Evolutionary conservation across 2,888 invertebrate genomes (phyloP).

Genomic region (Elysia crispata): DNA sequence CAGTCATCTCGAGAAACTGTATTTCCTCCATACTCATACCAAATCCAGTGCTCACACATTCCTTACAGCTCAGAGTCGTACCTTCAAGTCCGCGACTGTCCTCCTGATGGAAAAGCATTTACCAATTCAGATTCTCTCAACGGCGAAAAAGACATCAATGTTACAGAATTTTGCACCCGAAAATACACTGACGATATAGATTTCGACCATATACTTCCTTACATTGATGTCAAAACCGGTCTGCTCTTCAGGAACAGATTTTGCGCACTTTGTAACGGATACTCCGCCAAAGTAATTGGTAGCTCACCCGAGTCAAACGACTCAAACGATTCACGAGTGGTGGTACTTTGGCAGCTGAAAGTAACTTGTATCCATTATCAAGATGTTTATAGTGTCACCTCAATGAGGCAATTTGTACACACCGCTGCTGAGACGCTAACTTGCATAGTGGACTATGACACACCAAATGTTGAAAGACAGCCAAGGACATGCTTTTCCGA

Average conservation of each 20-base stretch:
- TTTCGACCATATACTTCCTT: neutral
- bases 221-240: constrained; percentile 10
- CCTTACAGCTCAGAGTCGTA: no score
- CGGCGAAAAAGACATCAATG: no score
- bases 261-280: constrained; percentile 38
- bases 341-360: neutral
- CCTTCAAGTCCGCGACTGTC: no score
- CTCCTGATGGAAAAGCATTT: no score
- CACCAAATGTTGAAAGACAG: no score
- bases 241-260: constrained; percentile 32
- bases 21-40: no score
- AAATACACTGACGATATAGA: neutral
- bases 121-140: no score
- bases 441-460: neutral
- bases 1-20: no score
- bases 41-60: no score
- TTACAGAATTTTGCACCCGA: no score
- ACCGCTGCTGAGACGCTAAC: neutral
- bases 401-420: neutral
- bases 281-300: neutral
- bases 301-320: neutral
- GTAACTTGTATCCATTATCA: constrained; percentile 15
- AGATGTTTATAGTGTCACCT: neutral
- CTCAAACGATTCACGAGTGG: neutral
- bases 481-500: no score